phyloP scores from a whole-genome alignment of 2,888 invertebrate species.

The Serrognathus titanus region DNA sequence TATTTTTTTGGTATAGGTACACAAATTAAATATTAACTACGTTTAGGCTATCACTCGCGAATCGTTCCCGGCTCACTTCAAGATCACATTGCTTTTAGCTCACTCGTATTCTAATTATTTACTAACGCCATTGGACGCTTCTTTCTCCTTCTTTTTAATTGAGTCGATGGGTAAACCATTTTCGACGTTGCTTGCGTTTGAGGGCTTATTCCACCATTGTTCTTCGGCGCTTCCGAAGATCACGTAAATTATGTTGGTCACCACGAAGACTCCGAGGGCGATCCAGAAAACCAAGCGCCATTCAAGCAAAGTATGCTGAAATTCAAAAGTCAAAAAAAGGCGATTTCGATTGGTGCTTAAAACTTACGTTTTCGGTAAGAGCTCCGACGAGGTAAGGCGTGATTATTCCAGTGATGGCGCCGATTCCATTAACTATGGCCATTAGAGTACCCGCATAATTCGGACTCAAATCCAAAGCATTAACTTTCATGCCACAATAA shows the following conservation, averaged over 20 bases:
- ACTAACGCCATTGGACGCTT: constrained; percentile 1
- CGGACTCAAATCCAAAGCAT: constrained; percentile 62
- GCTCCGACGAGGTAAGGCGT: constrained; percentile 60
- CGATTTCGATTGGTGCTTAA: neutral
- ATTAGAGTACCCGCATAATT: constrained; percentile 64
- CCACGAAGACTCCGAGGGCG: constrained; percentile 59
- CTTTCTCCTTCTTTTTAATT: constrained; percentile 2
- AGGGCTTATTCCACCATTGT: constrained; percentile 61
- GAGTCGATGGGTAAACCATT: constrained; percentile 3
- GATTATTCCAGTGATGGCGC: constrained; percentile 60
- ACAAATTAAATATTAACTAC: too few relatives aligned
- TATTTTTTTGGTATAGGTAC: too few relatives aligned
- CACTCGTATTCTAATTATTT: neutral
- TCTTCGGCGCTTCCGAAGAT: constrained; percentile 68
- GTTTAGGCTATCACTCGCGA: too few relatives aligned
- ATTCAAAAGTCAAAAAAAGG: constrained; percentile 15
- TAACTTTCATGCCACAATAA: constrained; percentile 66
- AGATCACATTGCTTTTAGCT: neutral
- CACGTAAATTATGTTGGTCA: constrained; percentile 63
- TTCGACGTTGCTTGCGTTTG: constrained; percentile 6
- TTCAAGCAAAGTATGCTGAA: constrained; percentile 58
- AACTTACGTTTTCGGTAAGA: constrained; percentile 54
- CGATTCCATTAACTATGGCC: constrained; percentile 62
- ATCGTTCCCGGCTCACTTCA: neutral
- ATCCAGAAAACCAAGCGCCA: constrained; percentile 77